Evolutionary conservation across 2,888 invertebrate genomes (phyloP).

Genomic region (Brachypalpus laphriformis): DNA sequence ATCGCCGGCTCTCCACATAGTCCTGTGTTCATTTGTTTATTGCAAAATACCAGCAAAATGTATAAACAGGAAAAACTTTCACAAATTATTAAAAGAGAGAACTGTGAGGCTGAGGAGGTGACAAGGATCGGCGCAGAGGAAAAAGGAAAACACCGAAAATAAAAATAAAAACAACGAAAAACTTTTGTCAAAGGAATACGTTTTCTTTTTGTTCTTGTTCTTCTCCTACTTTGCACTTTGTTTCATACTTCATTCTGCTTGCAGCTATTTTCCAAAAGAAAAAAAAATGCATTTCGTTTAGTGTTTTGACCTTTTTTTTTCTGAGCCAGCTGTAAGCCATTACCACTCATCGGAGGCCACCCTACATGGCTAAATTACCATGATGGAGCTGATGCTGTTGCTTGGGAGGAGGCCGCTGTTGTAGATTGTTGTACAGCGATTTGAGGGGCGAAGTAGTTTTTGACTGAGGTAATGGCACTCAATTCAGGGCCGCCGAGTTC

Average conservation of each 20-base stretch:
- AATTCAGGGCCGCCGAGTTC: constrained; percentile 32
- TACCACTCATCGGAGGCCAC: constrained; percentile 26
- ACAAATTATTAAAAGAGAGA: constrained; percentile 28
- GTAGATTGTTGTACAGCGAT: constrained; percentile 13
- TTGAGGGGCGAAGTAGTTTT: constrained; percentile 1
- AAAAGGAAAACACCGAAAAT: neutral
- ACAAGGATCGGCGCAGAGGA: constrained; percentile 4
- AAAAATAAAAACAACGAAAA: neutral
- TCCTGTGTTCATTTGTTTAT: constrained; percentile 38
- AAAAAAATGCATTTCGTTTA: constrained; percentile 64
- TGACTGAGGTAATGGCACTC: constrained; percentile 30
- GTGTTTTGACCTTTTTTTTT: constrained; percentile 41
- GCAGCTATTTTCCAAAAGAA: constrained; percentile 51
- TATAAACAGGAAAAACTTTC: constrained; percentile 26
- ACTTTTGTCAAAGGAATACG: constrained; percentile 29
- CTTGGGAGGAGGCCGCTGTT: neutral
- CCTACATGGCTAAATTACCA: neutral
- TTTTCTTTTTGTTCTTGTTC: constrained; percentile 1
- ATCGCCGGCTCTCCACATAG: neutral
- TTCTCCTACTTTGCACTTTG: constrained; percentile 3
- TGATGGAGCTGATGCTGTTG: neutral
- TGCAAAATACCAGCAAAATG: constrained; percentile 13
- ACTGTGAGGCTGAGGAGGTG: neutral
- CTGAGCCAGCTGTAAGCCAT: constrained; percentile 27
- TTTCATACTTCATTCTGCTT: constrained; percentile 26